A percentile compares a stretch with the other conserved stretches of the same genome.
These are phyloP conservation scores for Pseudomyrmex pallidus DNA, from an alignment of 1,140 invertebrate genomes.

Conservation along the genomic window DNA sequence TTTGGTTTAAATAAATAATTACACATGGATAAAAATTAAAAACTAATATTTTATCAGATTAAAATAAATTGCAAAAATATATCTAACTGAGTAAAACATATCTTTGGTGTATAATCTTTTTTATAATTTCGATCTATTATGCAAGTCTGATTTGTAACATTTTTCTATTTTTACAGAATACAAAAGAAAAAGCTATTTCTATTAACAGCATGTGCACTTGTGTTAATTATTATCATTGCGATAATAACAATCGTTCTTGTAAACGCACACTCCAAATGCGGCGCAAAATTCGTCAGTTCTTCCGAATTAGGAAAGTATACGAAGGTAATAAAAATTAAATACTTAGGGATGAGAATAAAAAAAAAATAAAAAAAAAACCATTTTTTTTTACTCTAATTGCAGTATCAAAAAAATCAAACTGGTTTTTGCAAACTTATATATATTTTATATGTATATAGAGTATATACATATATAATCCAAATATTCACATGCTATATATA, in stretches of 20 bases:
- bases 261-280: constrained; percentile 27
- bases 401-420: neutral
- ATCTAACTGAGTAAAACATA: too few species aligned
- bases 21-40: too few species aligned
- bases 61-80: neutral
- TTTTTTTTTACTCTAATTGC: neutral
- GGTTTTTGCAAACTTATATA: too few species aligned
- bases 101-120: too few species aligned
- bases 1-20: too few species aligned
- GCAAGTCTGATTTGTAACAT: neutral
- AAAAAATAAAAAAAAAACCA: neutral
- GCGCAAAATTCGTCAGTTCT: constrained; percentile 22
- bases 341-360: neutral
- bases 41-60: too few species aligned
- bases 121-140: too few species aligned
- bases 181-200: constrained; percentile 41
- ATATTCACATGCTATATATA: neutral
- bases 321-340: constrained; percentile 64
- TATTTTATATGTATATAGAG: too few species aligned
- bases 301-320: constrained; percentile 64
- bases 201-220: constrained; percentile 21
- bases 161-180: constrained; percentile 42
- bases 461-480: too few species aligned
- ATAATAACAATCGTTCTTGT: constrained; percentile 55
- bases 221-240: constrained; percentile 54